Evolutionary conservation across 2,888 invertebrate species (phyloP), one percentile per base, ranked within the genome.

Genomic region (Dione juno): DNA sequence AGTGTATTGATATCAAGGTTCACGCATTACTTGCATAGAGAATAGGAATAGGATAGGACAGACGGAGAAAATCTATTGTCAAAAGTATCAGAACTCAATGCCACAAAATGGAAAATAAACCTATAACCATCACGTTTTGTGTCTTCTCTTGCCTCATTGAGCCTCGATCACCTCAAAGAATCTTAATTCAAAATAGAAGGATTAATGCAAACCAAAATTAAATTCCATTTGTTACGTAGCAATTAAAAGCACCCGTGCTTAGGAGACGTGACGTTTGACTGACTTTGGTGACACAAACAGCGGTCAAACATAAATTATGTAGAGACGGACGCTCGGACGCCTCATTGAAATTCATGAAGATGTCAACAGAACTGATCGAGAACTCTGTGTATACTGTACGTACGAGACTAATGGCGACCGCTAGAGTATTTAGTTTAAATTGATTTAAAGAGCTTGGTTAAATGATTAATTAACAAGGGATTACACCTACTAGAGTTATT

Each of bases 321-420:
- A 65, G 28, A 40, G 53, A 35, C 61, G 59, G 43, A 28, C 64
- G 68, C 59, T 45, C 48, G 58, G 59, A 21, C 37, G 69, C 53
- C 63, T 81, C 81, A 83, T 86, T 82, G 80, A 82, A 81, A 87
- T 87, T 86, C 86, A 86, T 87, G 85, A 82, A 85, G 82, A 82
- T 80, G 80, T 81, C 83, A 83, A 82, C 80, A 80, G 79, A 82
- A 79, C 82, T 72, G 72, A 73, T 72, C 68, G 74, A 63, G 61
- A 63, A 28, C 58, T 14, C 14, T 53, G 28, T 37, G 54, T 19
- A 16, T 37, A 19, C 13, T 48, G 28, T 10, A 13, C 35, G 37
- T 58, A 50, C 52, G 3, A 41, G 61, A 52, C 52, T 52, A 45
- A 68, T 43, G 6, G 35, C 13, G 16, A 8, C 19, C 28, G 19